Conservation (phyloP, 2,888 invertebrate species). For the Heteromyza rotundicornis region DNA sequence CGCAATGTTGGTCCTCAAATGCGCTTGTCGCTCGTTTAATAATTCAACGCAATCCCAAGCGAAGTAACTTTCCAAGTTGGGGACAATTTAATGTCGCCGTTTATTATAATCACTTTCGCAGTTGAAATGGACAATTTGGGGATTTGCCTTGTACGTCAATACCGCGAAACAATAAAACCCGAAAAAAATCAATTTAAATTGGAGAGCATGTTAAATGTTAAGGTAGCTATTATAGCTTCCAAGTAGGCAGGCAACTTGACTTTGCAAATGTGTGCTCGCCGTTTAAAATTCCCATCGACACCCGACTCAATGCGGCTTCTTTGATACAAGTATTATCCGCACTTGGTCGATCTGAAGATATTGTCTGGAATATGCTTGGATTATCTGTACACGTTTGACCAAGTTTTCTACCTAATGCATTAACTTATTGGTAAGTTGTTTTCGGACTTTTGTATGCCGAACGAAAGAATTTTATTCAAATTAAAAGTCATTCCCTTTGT, state of each 20-base stretch:
- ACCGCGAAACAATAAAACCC: background rate
- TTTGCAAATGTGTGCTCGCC: constrained; percentile 23
- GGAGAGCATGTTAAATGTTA: background rate
- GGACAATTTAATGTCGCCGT: constrained; percentile 8
- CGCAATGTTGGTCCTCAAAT: background rate
- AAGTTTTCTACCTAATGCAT: too few relatives aligned
- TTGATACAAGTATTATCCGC: constrained; percentile 24
- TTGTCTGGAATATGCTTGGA: background rate
- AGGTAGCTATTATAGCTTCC: background rate
- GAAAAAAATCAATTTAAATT: background rate
- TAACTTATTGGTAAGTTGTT: too few relatives aligned
- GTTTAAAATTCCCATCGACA: constrained; percentile 54
- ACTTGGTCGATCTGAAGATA: background rate
- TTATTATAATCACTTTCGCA: background rate
- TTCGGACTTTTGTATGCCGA: too few relatives aligned
- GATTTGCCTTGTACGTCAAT: too few relatives aligned
- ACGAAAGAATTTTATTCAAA: too few relatives aligned
- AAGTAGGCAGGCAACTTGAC: constrained; percentile 26
- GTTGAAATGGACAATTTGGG: background rate
- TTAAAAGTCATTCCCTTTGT: too few relatives aligned
- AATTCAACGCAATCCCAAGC: constrained; percentile 8
- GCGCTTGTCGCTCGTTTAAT: constrained; percentile 1
- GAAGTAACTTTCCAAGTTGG: background rate
- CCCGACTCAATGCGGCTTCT: constrained; percentile 41
- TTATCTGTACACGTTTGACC: too few relatives aligned